Base-by-base conservation (phyloP, 2,797 vertebrate species). In the Synaphobranchus kaupii region DNA sequence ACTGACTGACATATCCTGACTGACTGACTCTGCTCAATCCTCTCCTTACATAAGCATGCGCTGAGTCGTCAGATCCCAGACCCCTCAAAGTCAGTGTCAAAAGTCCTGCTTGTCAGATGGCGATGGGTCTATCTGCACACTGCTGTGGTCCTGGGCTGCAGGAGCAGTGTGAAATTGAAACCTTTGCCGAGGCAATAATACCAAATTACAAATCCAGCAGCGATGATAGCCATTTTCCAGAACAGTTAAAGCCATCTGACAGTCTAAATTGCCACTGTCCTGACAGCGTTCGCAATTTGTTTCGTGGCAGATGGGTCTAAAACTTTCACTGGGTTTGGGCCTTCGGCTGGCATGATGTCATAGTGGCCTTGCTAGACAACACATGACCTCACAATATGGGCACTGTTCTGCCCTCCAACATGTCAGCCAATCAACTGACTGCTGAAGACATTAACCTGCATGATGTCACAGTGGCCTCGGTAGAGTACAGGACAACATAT, bases 1-100 rank as follows among this genome's bases (percentile, higher is more conserved):
- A 1, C 83, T 13, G 58, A 60, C 60, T 66, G 2, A 31, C 52
- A 63, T 34, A 22, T 28, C 52, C 82, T 20, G 20, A 25, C 83
- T 39, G 34, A 25, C 83, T 39, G 66, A 85, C 66, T 54, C 71
- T 12, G 44, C 1, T 39, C 88, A n/a, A 89, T 68, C 20, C 92
- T 78, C 89, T 34, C 73, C 0, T 87, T 68, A 71, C 88, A 87
- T 25, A 88, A 91, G 90, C 94, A 93, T 90, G 89, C 84, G 85
- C 86, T 89, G 90, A 90, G 84, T 88, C 91, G 91, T 4, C 0
- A 54, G 5, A 22, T 17, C 73, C 12, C n/a, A 15, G 13, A 39
- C 9, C 31, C 28, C 15, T 44, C 73, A 78, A 44, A 78, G 76
- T 1, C 76, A 4, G 39, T 78, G 73, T 44, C 39, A 48, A 12